Evolutionary conservation across 2,113 vertebrate species (phyloP).

Genomic region (Marcusenius ussheri): DNA sequence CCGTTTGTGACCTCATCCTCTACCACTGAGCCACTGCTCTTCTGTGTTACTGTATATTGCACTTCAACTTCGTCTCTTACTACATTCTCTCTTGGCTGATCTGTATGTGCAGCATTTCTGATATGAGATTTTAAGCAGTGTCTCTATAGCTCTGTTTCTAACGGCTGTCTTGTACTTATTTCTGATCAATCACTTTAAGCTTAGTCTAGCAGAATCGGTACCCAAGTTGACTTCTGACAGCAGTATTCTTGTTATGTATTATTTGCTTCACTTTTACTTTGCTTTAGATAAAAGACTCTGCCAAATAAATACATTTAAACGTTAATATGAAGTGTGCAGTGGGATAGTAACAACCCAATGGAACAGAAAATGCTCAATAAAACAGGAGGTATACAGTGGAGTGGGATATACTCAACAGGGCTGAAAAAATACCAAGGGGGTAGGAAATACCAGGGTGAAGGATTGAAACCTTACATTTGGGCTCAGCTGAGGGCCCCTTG

Average conservation of each 20-base stretch:
- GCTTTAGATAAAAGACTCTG: background rate
- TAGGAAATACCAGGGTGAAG: background rate
- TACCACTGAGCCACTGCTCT: background rate
- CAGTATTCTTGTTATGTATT: background rate
- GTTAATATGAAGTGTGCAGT: background rate
- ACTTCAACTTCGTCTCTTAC: background rate
- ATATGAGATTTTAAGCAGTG: background rate
- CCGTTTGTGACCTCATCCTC: background rate
- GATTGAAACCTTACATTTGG: background rate
- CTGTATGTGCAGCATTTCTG: background rate
- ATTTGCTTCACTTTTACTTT: background rate
- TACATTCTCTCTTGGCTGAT: background rate
- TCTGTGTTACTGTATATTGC: background rate
- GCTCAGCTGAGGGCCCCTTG: background rate
- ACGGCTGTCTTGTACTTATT: background rate
- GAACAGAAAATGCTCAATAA: background rate
- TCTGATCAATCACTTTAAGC: background rate
- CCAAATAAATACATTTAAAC: background rate
- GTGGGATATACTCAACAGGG: background rate
- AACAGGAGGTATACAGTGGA: background rate
- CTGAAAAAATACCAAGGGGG: background rate
- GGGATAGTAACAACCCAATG: background rate
- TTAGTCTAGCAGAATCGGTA: background rate
- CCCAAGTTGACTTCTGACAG: background rate
- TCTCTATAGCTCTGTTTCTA: background rate